Percentiles rank a stretch among this genome's conserved stretches.
Conservation (phyloP, 1,140 invertebrate species). For the Pygmarrhopalites habei region DNA sequence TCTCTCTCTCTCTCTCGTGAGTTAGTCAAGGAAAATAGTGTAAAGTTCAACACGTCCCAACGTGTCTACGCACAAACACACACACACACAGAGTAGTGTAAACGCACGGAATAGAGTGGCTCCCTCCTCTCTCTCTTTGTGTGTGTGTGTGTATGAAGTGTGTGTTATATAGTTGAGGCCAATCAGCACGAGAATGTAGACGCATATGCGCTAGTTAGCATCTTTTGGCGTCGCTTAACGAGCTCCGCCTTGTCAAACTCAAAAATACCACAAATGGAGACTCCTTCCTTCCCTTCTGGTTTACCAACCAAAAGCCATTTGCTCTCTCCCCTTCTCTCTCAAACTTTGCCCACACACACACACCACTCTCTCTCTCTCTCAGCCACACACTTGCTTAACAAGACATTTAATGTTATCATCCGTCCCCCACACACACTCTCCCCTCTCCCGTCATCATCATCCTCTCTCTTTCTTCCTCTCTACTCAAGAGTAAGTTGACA, state of each 20-base stretch:
- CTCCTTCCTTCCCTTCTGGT: conserved; percentile 6
- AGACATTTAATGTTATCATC: not conserved
- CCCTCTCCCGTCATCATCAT: not conserved
- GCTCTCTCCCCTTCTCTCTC: not conserved
- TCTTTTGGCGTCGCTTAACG: conserved; percentile 32
- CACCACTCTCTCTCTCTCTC: not conserved
- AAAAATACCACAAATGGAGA: conserved; percentile 36
- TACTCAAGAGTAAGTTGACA: too few relatives aligned
- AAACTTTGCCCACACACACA: not conserved
- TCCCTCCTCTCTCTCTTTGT: too few relatives aligned
- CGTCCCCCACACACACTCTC: not conserved
- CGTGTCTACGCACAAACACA: too few relatives aligned
- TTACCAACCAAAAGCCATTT: conserved; percentile 11
- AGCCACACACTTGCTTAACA: not conserved
- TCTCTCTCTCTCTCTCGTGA: too few relatives aligned
- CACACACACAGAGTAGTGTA: too few relatives aligned
- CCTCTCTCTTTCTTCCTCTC: not conserved
- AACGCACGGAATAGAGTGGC: too few relatives aligned
- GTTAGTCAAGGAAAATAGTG: too few relatives aligned
- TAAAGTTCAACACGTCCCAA: too few relatives aligned
- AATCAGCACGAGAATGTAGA: too few relatives aligned
- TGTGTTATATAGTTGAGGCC: too few relatives aligned
- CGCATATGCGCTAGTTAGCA: too few relatives aligned
- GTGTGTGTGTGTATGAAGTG: too few relatives aligned
- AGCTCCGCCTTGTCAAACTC: conserved; percentile 35